Evolutionary conservation across 1,140 invertebrate genomes (phyloP), one percentile per base, ranked within the genome.

Genomic region (Drosophila ogumai): DNA sequence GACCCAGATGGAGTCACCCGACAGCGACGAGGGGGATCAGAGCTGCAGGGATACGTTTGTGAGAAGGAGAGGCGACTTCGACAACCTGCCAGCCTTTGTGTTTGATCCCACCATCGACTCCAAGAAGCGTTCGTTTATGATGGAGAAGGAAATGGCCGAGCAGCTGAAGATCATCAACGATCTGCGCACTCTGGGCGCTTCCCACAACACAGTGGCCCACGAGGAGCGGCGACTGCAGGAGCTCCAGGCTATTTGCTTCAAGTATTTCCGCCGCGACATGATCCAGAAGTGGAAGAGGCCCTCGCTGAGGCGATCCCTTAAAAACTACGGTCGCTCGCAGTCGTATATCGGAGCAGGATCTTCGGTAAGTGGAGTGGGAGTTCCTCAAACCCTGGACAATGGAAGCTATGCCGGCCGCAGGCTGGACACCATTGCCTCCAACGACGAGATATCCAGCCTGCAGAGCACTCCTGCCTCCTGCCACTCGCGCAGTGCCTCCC

Each of bases 61-160:
- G 49, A 50, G 91, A 3, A 67, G 91, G 4, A 78, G 91, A 6
- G 82, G 91, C 54, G 95, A 94, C 86, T 94, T 95, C 9, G 97
- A 96, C 82, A 96, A 94, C 92, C 92, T 98, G 36, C 97, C 97
- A 0, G 94, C 96, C 3, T 98, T 98, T 92, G 95, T 98, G 8
- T 96, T 97, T 85, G 97, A 98, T 94, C 95, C 96, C 3, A 95
- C 94, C 3, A 93, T 99, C 40, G 98, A 98, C 92, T 95, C 97
- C 1, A 97, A 97, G 87, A 96, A 97, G 86, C 95, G 98, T 43
- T 97, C 97, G 8, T 96, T 98, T 88, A 94, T 99, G n/a, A 98
- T 99, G 76, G 98, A 99, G 93, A 97, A 98, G 91, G 98, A 99
- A 93, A 99, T 99, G 97, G 98, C 98, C 82, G 98, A 99, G 93